Conservation (phyloP, 2,797 vertebrate genomes). For the Acridotheres tristis region DNA sequence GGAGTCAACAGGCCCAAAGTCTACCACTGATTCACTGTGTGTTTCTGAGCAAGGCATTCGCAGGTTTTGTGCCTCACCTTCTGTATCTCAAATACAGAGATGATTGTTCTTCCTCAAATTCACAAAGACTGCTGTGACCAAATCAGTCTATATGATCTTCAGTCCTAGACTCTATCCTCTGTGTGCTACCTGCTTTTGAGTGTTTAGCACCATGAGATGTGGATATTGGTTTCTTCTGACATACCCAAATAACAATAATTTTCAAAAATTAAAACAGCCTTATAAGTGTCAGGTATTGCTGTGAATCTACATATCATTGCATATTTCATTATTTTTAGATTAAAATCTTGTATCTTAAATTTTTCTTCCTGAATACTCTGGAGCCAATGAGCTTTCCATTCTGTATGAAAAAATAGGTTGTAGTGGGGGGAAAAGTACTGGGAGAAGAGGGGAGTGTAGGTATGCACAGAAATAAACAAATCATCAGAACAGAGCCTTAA, state of each 20-base stretch:
- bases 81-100: not conserved
- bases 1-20: not conserved
- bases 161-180: not conserved
- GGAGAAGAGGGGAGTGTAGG: not conserved
- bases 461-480: conserved; percentile 16
- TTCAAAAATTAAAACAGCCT: not conserved
- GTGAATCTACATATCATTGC: not conserved
- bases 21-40: not conserved
- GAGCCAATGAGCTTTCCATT: conserved; percentile 8
- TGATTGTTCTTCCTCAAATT: not conserved
- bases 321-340: not conserved
- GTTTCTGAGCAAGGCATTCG: not conserved
- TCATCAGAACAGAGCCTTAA: conserved; percentile 47
- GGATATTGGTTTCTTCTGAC: not conserved
- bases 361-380: conserved; percentile 19
- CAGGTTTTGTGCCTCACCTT: not conserved
- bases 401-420: not conserved
- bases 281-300: conserved; percentile 17
- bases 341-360: not conserved
- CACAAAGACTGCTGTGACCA: not conserved
- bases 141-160: not conserved
- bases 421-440: not conserved
- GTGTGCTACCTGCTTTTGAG: not conserved
- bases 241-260: not conserved
- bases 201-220: not conserved